A percentile compares a stretch with the other conserved stretches of the same genome.
These are phyloP conservation scores for Sigmodon hispidus DNA, from an alignment of 2,113 vertebrate species.

Conservation along the genomic window DNA sequence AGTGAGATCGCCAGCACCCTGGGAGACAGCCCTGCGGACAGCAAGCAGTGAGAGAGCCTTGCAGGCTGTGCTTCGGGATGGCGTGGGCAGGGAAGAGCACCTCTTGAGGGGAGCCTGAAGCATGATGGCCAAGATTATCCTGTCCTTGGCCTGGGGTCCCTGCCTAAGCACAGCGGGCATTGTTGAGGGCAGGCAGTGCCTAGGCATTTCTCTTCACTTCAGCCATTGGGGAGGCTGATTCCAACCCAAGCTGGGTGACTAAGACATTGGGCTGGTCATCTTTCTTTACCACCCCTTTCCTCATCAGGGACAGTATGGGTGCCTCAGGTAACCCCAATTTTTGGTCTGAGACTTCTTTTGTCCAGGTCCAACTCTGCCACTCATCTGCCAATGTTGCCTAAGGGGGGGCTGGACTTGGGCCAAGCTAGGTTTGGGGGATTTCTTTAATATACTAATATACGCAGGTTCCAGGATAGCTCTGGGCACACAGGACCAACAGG, in stretches of 20 bases:
- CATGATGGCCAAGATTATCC: constrained; percentile 42
- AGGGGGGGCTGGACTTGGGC: constrained; percentile 10
- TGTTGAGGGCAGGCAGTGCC: constrained; percentile 54
- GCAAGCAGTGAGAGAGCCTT: constrained; percentile 90
- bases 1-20: constrained; percentile 91
- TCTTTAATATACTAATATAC: not conserved
- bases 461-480: not conserved
- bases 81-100: constrained; percentile 19
- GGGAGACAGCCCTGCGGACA: constrained; percentile 91
- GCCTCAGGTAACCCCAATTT: constrained; percentile 83
- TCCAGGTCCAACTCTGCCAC: constrained; percentile 52
- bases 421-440: constrained; percentile 18
- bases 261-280: constrained; percentile 58
- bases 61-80: constrained; percentile 65
- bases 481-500: not conserved
- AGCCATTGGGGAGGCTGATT: constrained; percentile 29
- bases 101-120: constrained; percentile 54
- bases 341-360: constrained; percentile 54
- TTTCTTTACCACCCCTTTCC: constrained; percentile 55
- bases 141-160: not conserved
- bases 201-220: constrained; percentile 27
- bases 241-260: not conserved
- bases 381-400: constrained; percentile 59
- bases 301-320: constrained; percentile 81
- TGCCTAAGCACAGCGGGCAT: not conserved